phyloP scores from a whole-genome alignment of 2,797 vertebrate genomes.

The Pseudomugil gertrudae region DNA sequence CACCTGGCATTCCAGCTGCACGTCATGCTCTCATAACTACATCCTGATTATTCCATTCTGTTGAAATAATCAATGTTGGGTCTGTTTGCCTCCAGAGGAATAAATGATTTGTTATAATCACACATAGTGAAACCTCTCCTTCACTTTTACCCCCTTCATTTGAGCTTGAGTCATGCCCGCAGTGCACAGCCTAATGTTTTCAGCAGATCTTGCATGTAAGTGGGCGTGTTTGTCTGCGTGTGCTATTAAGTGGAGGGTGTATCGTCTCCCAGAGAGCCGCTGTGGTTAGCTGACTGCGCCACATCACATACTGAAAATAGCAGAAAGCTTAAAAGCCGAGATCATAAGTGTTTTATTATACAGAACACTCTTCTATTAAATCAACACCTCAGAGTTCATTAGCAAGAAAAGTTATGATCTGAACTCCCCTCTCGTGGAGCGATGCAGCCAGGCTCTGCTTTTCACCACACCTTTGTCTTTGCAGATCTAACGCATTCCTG shows the following conservation, averaged over 20 bases:
- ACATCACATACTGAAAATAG: constrained; percentile 47
- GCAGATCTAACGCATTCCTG: constrained; percentile 71
- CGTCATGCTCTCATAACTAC: not conserved
- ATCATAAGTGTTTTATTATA: constrained; percentile 51
- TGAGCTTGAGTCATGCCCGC: constrained; percentile 16
- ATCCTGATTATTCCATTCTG: constrained; percentile 8
- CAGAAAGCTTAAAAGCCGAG: constrained; percentile 41
- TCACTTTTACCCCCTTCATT: constrained; percentile 43
- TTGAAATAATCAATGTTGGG: constrained; percentile 9
- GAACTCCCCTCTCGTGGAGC: constrained; percentile 4
- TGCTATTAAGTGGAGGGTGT: constrained; percentile 53
- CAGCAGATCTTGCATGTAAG: constrained; percentile 56
- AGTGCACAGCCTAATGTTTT: constrained; percentile 55
- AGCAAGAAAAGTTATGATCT: constrained; percentile 48
- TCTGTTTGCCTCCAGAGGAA: constrained; percentile 16
- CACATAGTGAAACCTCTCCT: constrained; percentile 7
- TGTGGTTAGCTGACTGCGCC: constrained; percentile 52
- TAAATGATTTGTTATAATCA: constrained; percentile 17
- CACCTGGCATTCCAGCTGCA: constrained; percentile 3
- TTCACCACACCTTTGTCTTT: constrained; percentile 56
- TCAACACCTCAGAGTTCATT: constrained; percentile 52
- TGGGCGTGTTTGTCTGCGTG: constrained; percentile 37
- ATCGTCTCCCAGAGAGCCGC: constrained; percentile 40
- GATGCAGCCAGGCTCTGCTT: constrained; percentile 25
- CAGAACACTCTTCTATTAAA: constrained; percentile 56